Evolutionary conservation across 2,113 vertebrate genomes (phyloP), one percentile per base, ranked within the genome.

Genomic region (Chitala chitala): DNA sequence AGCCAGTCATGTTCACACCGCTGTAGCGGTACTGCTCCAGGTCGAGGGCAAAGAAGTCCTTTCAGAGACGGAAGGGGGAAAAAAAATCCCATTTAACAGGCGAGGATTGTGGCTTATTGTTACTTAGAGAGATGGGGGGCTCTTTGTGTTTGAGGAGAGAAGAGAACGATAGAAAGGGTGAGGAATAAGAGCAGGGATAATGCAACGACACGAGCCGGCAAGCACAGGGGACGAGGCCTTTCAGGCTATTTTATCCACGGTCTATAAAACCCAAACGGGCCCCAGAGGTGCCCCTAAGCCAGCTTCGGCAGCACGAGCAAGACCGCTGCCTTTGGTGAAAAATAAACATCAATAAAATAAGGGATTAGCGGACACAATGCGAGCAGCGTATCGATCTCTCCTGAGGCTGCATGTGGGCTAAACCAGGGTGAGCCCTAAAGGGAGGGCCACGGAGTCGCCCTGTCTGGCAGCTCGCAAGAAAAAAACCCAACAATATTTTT

Each of bases 21-120:
- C 96, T 98, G 89, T 97, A 99, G 80, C 95, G 96, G 20, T 99
- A 99, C 7, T 95, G 95, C 81, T 99, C 97, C 83, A 99, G 90
- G 89, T 99, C 94, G 76, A 99, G 91, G 15, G 96, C 96, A 82
- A 98, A 96, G 81, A 99, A 92, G 86, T 99, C 97, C 97, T 99
- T 82, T 64, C 6, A 78, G 48, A 85, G n/a, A n/a, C n/a, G n/a
- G n/a, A n/a, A 80, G 83, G 84, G 81, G 61, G 33, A 63, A 78
- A 68, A 63, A 65, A 17, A 31, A 74, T 70, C 40, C 24, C 36
- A 53, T 51, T 72, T 51, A 66, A 50, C 56, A 17, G 42, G 42
- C 33, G 56, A 44, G 36, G 55, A 73, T 48, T 46, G 56, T 48
- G 51, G 29, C 63, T 72, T 22, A 72, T 74, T 53, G 56, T 76